These are phyloP conservation scores for Protobothrops flavoviridis DNA, from an alignment of 2,113 vertebrate genomes.

Conservation along the genomic window DNA sequence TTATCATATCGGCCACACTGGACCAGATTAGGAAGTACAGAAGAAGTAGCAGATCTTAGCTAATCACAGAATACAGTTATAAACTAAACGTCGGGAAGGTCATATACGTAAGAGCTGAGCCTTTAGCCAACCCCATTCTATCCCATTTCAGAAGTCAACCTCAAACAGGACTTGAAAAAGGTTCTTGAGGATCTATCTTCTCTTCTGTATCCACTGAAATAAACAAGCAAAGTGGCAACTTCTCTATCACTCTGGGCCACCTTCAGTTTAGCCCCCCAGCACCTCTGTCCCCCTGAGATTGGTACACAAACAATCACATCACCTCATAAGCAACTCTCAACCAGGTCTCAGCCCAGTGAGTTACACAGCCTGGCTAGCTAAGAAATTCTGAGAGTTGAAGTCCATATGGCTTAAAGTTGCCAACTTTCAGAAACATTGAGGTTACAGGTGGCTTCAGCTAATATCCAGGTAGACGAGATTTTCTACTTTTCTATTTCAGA, in stretches of 20 bases:
- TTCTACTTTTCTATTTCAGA: not conserved
- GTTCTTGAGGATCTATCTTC: not conserved
- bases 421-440: not conserved
- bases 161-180: not conserved
- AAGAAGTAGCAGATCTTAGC: not conserved
- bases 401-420: not conserved
- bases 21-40: not conserved
- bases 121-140: not conserved
- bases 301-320: too few species aligned
- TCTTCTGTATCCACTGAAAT: too few species aligned
- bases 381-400: not conserved
- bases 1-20: too few species aligned
- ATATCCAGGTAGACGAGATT: not conserved
- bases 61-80: not conserved
- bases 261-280: not conserved
- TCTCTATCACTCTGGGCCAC: not conserved
- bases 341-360: too few species aligned
- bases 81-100: not conserved
- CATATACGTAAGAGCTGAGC: not conserved
- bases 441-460: not conserved
- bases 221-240: not conserved
- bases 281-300: not conserved
- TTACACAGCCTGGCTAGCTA: not conserved
- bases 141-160: not conserved
- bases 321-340: not conserved